Base-by-base conservation (phyloP, 2,888 invertebrate species). In the Acrocera orbiculus region DNA sequence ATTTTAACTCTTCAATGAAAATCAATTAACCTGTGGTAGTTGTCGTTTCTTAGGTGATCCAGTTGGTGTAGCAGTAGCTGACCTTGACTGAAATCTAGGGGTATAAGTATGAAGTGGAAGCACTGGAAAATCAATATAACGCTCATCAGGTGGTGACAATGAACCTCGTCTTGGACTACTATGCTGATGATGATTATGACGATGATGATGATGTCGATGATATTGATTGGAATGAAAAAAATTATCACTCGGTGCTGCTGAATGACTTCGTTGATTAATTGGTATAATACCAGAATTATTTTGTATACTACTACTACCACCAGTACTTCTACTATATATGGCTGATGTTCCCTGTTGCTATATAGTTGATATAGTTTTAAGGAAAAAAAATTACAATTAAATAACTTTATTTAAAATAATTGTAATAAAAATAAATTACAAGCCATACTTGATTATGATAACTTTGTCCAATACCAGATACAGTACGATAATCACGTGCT, bases 1-100 rank as follows among this genome's bases (percentile, higher is more conserved):
- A 19, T 25, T 5, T 6, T 5, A 25, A 14, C 14, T 13, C 9
- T 35, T 16, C n/a, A 19, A 32, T n/a, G 20, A 24, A 34, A 6
- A 13, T 16, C 61, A 69, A 39, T 85, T 87, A 57, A 93, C 89
- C 64, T 89, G 86, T 45, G 95, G 95, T 53, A 95, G 72, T 64
- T 93, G 92, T 46, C 95, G 72, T 65, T 92, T 93, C 65, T 93
- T 93, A 33, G 92, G 90, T 45, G 89, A 90, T 40, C 89, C 86
- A 38, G 87, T 87, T 34, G 92, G 92, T 34, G 90, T 90, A 47
- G 83, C 87, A 37, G 87, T 89, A 41, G 87, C 85, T 35, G 85
- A 85, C 30, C 83, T 73, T 38, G 83, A 83, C 55, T 78, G 77
- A 57, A 82, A 82, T 45, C 81, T 68, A 42, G 75, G 67, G 46